Conservation (phyloP, 2,888 invertebrate species). For the Diaphora mendica region DNA sequence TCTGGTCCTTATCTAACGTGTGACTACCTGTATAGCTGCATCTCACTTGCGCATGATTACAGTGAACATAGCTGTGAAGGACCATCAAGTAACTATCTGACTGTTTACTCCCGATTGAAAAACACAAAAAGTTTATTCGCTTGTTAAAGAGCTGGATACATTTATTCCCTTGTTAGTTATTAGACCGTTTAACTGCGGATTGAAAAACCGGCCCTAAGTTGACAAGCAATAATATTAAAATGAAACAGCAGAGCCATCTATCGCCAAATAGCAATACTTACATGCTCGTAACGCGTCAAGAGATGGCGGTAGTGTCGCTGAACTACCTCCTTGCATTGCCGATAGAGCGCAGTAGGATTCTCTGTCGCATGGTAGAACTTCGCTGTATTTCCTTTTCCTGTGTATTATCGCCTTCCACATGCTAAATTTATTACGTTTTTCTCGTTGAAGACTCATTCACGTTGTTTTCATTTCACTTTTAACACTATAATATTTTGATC, state of each 20-base stretch:
- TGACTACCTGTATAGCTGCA: too few species aligned
- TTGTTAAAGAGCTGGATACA: too few species aligned
- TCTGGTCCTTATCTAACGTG: too few species aligned
- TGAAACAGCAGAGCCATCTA: constrained; percentile 63
- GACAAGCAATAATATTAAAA: neutral
- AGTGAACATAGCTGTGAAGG: too few species aligned
- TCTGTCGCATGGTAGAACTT: constrained; percentile 74
- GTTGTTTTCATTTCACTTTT: constrained; percentile 55
- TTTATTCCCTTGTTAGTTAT: too few species aligned
- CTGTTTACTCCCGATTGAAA: too few species aligned
- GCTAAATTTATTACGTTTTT: constrained; percentile 74
- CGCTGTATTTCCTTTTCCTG: constrained; percentile 81
- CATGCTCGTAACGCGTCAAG: constrained; percentile 83
- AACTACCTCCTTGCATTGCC: constrained; percentile 80
- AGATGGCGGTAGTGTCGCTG: constrained; percentile 83
- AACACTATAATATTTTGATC: neutral
- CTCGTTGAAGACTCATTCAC: constrained; percentile 79
- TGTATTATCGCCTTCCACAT: constrained; percentile 84
- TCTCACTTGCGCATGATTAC: too few species aligned
- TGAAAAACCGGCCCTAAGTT: too few species aligned
- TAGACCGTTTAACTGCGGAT: too few species aligned
- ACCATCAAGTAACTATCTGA: too few species aligned
- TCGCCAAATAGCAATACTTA: constrained; percentile 77
- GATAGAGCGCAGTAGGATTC: constrained; percentile 81
- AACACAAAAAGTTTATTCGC: too few species aligned